Base-by-base conservation (phyloP, 2,797 vertebrate genomes). In the Nasua narica region DNA sequence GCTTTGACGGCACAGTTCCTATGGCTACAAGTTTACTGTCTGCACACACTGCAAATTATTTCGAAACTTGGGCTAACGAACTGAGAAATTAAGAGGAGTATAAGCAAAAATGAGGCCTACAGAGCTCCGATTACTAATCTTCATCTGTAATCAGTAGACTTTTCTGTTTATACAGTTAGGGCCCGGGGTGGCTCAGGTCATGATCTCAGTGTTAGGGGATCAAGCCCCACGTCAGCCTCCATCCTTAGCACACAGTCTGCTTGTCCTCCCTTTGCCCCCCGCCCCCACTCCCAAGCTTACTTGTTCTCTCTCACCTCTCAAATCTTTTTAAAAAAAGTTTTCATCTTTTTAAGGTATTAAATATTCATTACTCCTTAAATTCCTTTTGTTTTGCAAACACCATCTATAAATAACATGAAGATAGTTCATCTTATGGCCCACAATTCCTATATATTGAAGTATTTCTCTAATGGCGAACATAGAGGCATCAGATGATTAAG, bases 341-440 rank as follows among this genome's bases (percentile, higher is more conserved):
- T 86, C 25, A 69, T 93, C 78, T 92, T 58, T 58, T 87, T 32
- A 83, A 87, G 50, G 85, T 88, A 83, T 46, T 86, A 60, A 78
- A 85, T 16, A 86, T 29, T 90, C 18, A 76, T 25, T 85, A 62
- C 21, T 82, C n/a, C 67, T 72, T 95, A 93, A 90, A 94, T 88
- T 70, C 32, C 86, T 89, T 89, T 87, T 43, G 27, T 70, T 96
- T 91, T 37, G 27, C 35, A 87, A 95, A 93, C 35, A 91, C n/a
- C 29, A 10, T 37, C 58, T 92, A 23, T 70, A 90, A 91, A 48
- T 56, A 88, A 62, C 14, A 83, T 3, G 29, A 32, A 74, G 29
- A 11, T 1, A 48, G 18, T 74, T 70, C 91, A 32, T 81, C 76
- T 92, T 88, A 89, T 27, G 13, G 74, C 8, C 43, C 5, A 4